Conservation (phyloP, 2,888 invertebrate species). For the Caenorhabditis sp. region DNA sequence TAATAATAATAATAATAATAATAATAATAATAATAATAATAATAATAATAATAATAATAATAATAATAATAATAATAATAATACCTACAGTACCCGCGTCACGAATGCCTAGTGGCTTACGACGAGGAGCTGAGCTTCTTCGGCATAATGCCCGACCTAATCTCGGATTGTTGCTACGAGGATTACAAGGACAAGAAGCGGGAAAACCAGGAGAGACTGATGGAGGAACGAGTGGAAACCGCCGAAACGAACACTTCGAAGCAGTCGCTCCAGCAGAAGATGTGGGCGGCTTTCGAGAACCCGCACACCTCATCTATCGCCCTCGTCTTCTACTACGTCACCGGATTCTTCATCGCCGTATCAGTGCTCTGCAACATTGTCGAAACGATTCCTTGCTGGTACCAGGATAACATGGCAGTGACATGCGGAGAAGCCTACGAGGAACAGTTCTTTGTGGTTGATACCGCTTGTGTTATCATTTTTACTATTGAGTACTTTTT, state of each 20-base stretch:
- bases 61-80: too few species aligned
- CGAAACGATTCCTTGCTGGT: conserved; percentile 86
- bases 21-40: too few species aligned
- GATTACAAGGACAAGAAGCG: conserved; percentile 98
- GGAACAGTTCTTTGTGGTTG: conserved; percentile 90
- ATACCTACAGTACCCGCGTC: conserved; percentile 94
- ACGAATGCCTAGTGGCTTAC: conserved; percentile 98
- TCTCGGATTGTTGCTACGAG: conserved; percentile 99
- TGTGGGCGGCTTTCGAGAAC: conserved; percentile 99
- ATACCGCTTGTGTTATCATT: conserved; percentile 99
- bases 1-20: too few species aligned
- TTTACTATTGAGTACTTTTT: conserved; percentile 98
- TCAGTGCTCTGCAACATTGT: conserved; percentile 99
- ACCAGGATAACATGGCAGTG: conserved; percentile 70
- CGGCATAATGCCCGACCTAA: conserved; percentile 93
- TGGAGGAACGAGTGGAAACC: conserved; percentile 89
- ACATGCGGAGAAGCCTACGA: conserved; percentile 98
- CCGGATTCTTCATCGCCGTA: conserved; percentile 96
- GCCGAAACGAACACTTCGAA: conserved; percentile 76
- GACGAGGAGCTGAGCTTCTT: conserved; percentile 99
- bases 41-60: too few species aligned
- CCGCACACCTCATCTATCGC: conserved; percentile 99
- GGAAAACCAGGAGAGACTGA: conserved; percentile 97
- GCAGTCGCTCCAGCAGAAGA: conserved; percentile 84
- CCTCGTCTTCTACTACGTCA: conserved; percentile 99